Evolutionary conservation across 35 echinoderm and acorn worm genomes (phyloP).

Genomic region (Eucidaris tribuloides): DNA sequence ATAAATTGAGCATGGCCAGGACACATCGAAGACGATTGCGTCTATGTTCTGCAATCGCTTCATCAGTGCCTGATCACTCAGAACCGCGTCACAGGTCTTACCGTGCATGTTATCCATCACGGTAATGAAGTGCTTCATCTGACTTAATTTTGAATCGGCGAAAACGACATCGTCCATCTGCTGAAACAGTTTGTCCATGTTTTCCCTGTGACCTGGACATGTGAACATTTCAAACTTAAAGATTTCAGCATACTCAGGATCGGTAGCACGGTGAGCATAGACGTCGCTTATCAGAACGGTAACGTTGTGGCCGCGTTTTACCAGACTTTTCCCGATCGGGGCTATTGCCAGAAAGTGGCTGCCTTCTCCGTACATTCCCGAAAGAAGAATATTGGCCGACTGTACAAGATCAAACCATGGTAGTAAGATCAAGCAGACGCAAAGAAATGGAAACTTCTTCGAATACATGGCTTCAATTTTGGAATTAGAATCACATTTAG

Average conservation of each 20-base stretch:
- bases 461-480: too few species aligned
- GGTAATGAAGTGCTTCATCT: not conserved
- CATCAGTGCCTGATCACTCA: not conserved
- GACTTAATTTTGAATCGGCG: not conserved
- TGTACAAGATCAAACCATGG: too few species aligned
- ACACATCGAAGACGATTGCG: not conserved
- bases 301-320: constrained; percentile 1
- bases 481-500: too few species aligned
- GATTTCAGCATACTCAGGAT: not conserved
- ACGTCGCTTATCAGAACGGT: constrained; percentile 2
- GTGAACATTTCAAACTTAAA: not conserved
- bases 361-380: not conserved
- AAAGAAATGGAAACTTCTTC: too few species aligned
- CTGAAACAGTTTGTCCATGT: not conserved
- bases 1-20: not conserved
- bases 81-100: not conserved
- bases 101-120: not conserved
- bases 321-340: not conserved
- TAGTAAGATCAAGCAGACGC: too few species aligned
- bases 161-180: not conserved
- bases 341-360: not conserved
- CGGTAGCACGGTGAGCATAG: not conserved
- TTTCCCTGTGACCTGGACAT: not conserved
- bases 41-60: not conserved
- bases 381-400: not conserved